Conservation (phyloP, 2,888 invertebrate species). For the Amaurobius ferox region DNA sequence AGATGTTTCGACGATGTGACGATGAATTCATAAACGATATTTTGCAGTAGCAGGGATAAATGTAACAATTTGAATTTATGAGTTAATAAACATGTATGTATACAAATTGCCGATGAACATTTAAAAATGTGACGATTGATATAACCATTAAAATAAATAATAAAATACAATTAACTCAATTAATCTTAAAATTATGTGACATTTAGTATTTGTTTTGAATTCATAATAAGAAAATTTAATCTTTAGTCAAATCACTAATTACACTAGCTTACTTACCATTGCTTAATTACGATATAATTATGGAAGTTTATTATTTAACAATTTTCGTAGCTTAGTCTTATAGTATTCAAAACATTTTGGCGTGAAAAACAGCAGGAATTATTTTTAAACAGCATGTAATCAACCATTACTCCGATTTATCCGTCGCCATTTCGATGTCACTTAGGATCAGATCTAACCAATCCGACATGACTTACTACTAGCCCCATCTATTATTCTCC, state of each 20-base stretch:
- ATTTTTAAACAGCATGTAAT: background rate
- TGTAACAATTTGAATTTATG: too few species aligned
- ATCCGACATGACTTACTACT: slow-evolving; percentile 66
- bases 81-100: too few species aligned
- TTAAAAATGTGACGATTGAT: too few species aligned
- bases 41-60: too few species aligned
- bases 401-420: slow-evolving; percentile 16
- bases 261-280: background rate
- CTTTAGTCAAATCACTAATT: background rate
- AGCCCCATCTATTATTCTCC: slow-evolving; percentile 66
- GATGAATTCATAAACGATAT: too few species aligned
- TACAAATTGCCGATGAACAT: too few species aligned
- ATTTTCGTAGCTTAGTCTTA: too few species aligned
- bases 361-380: background rate
- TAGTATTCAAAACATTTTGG: background rate
- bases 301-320: background rate
- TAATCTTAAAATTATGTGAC: too few species aligned
- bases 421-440: slow-evolving; percentile 69
- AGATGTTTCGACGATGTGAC: too few species aligned
- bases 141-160: too few species aligned
- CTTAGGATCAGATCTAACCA: slow-evolving; percentile 35
- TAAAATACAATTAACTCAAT: too few species aligned
- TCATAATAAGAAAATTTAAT: background rate
- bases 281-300: background rate
- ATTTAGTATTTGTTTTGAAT: background rate